Conservation (phyloP, 35 echinoderm and acorn worm species). For the Hemicentrotus pulcherrimus region DNA sequence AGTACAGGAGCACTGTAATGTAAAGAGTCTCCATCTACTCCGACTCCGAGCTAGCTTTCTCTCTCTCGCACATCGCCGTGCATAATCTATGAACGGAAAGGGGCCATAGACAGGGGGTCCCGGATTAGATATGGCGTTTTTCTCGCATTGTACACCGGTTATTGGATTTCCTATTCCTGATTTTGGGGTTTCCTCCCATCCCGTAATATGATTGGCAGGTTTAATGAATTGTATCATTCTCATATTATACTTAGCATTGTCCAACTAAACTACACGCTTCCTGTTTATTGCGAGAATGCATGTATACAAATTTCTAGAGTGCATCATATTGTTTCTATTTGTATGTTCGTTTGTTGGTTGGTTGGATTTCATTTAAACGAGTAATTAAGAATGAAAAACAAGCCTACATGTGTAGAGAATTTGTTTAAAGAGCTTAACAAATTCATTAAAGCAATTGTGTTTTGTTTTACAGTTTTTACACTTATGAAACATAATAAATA, state of each 20-base stretch:
- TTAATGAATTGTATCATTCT: background rate
- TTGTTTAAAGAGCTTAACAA: too few relatives aligned
- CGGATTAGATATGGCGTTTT: background rate
- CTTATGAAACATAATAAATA: too few relatives aligned
- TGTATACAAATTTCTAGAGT: background rate
- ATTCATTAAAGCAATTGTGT: too few relatives aligned
- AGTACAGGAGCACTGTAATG: too few relatives aligned
- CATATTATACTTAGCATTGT: background rate
- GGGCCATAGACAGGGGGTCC: background rate
- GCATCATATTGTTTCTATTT: background rate
- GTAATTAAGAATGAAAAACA: background rate
- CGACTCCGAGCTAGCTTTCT: too few relatives aligned
- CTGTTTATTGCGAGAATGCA: background rate
- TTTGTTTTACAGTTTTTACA: too few relatives aligned
- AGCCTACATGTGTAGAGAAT: too few relatives aligned
- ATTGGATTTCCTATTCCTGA: background rate
- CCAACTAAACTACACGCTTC: background rate
- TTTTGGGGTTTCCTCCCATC: background rate
- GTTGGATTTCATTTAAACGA: background rate
- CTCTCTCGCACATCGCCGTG: background rate
- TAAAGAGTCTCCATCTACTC: too few relatives aligned
- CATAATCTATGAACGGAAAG: conserved; percentile 3
- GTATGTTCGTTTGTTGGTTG: background rate
- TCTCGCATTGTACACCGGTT: conserved; percentile 15
- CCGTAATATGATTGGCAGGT: background rate